These are phyloP conservation scores for Phyllostomus hastatus DNA, from an alignment of 2,113 vertebrate genomes.

Conservation along the genomic window DNA sequence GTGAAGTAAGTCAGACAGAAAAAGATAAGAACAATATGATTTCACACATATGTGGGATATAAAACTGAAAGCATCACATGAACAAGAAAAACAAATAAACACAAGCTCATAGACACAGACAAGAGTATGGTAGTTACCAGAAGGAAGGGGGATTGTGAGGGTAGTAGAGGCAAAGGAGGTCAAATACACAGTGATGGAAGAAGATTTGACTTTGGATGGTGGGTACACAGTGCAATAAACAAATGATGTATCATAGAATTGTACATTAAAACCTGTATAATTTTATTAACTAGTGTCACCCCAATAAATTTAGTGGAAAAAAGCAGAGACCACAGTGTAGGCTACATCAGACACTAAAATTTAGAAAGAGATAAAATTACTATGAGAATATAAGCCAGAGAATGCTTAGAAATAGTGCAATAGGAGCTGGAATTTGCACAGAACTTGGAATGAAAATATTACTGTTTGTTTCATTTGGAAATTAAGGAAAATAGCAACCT, in stretches of 20 bases:
- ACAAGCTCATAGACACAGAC: background rate
- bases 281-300: background rate
- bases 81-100: background rate
- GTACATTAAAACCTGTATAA: background rate
- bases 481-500: background rate
- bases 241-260: background rate
- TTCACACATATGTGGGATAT: background rate
- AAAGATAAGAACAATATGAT: background rate
- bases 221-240: background rate
- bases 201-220: background rate
- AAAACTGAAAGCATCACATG: background rate
- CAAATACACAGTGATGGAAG: background rate
- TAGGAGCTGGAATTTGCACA: background rate
- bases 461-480: background rate
- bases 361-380: background rate
- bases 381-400: background rate
- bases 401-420: background rate
- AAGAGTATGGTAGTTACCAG: background rate
- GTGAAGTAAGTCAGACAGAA: background rate
- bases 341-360: background rate
- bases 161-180: background rate
- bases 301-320: background rate
- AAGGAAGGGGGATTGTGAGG: background rate
- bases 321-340: background rate
- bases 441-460: background rate